phyloP scores from a whole-genome alignment of 2,797 vertebrate species.

The Characodon lateralis region DNA sequence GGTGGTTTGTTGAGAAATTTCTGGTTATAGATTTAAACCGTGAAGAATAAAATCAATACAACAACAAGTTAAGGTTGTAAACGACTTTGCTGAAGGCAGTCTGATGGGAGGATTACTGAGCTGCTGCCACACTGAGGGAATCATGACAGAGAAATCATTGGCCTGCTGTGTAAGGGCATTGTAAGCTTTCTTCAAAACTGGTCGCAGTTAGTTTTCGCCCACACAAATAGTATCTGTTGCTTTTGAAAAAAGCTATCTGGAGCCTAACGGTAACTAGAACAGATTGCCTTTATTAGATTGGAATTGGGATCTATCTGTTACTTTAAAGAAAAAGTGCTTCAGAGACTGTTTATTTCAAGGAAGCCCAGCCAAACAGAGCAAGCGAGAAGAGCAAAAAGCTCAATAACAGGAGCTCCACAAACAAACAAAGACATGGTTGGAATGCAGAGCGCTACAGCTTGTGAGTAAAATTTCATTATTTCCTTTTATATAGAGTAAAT shows the following conservation, averaged over 20 bases:
- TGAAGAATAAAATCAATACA: constrained; percentile 51
- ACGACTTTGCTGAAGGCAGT: constrained; percentile 55
- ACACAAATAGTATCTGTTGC: constrained; percentile 13
- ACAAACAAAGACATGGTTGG: constrained; percentile 66
- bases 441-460: constrained; percentile 68
- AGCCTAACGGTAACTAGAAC: constrained; percentile 1
- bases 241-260: constrained; percentile 17
- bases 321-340: not conserved
- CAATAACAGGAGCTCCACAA: constrained; percentile 2
- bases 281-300: constrained; percentile 7
- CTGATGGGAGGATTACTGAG: constrained; percentile 61
- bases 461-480: constrained; percentile 50
- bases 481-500: not conserved
- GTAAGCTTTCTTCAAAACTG: constrained; percentile 39
- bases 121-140: constrained; percentile 51
- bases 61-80: constrained; percentile 47
- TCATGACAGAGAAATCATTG: constrained; percentile 39
- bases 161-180: constrained; percentile 33
- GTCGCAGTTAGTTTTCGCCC: constrained; percentile 33
- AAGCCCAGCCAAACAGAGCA: not conserved
- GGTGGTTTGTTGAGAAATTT: constrained; percentile 21
- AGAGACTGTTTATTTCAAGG: not conserved
- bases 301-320: not conserved
- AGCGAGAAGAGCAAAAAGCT: constrained; percentile 8
- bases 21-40: constrained; percentile 4